Evolutionary conservation across 2,797 vertebrate species (phyloP), one percentile per base, ranked within the genome.

Genomic region (Clangula hyemalis): DNA sequence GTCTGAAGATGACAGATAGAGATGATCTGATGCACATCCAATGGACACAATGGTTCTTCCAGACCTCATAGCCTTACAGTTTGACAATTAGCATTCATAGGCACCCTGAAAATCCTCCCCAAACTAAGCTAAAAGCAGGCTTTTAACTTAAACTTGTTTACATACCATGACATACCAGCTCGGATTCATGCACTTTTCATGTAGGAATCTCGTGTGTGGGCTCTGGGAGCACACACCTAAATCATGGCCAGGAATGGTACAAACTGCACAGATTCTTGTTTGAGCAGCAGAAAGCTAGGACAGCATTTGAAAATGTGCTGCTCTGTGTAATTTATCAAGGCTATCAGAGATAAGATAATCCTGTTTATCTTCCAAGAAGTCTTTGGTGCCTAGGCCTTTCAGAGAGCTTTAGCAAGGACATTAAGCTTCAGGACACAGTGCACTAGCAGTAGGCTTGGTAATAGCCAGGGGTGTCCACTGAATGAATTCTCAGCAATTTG

Each of bases 141-240:
- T 89, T 85, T 68, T 30, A 68, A 90, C 76, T 64, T 10, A 71
- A 19, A 45, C 6, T 58, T 0, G 5, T 60, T 79, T 83, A 66
- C 13, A 51, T 53, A n/a, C 45, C 5, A 7, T 34, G 79, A 69
- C 8, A 22, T 14, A 49, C 8, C 0, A 0, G 22, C 34, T 68
- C n/a, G 68, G 53, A 66, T 34, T 85, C 12, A 28, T 6, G 47
- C 2, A 53, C 11, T 75, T 80, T 62, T 32, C 57, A 38, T 3
- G 13, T 0, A 1, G 74, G 54, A 85, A 58, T 4, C 8, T 70
- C 1, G 3, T 32, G 32, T 6, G 0, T 28, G 20, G 16, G 11
- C 11, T 62, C 39, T 79, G 38, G 24, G 20, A 93, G 61, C 7
- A 39, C 2, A 3, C 0, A 0, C 22, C 13, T 53, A 18, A 91